A percentile compares a stretch with the other conserved stretches of the same genome.
These are phyloP conservation scores for Cephus spinipes DNA, from an alignment of 2,888 invertebrate species.

Conservation along the genomic window DNA sequence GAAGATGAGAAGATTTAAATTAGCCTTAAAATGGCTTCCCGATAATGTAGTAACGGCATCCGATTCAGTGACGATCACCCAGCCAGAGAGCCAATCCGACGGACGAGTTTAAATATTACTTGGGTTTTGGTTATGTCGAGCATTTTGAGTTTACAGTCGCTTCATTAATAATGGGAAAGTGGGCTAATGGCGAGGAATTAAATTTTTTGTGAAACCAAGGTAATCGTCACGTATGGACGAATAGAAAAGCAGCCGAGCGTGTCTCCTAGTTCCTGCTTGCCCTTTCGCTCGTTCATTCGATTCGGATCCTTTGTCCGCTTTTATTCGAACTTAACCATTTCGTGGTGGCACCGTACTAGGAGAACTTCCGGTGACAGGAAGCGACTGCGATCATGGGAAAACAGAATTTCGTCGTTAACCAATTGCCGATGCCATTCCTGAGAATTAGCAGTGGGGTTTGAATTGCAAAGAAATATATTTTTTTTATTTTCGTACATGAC, in stretches of 20 bases:
- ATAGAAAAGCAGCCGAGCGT: slow-evolving; percentile 14
- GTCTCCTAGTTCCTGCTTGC: slow-evolving; percentile 29
- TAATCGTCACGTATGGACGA: too few relatives aligned
- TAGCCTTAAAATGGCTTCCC: too few relatives aligned
- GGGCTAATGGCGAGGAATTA: slow-evolving; percentile 3
- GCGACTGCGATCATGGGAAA: too few relatives aligned
- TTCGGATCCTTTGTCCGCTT: slow-evolving; percentile 20
- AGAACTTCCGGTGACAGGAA: neutral
- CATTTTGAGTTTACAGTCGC: too few relatives aligned
- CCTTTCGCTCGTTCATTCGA: slow-evolving; percentile 19
- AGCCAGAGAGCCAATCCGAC: neutral
- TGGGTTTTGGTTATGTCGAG: neutral
- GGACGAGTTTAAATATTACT: neutral
- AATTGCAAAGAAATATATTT: too few relatives aligned
- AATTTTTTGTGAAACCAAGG: neutral
- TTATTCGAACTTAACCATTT: slow-evolving; percentile 5
- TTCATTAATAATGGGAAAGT: too few relatives aligned
- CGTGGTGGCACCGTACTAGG: neutral
- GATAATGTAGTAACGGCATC: too few relatives aligned
- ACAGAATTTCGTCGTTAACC: neutral
- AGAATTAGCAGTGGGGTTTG: neutral
- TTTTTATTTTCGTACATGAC: too few relatives aligned
- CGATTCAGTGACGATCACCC: neutral
- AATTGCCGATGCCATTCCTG: neutral
- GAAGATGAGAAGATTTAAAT: neutral